Percentiles rank a stretch among this genome's conserved stretches.
phyloP scores from a whole-genome alignment of 2,113 vertebrate genomes.

The Nycticryphes semicollaris region DNA sequence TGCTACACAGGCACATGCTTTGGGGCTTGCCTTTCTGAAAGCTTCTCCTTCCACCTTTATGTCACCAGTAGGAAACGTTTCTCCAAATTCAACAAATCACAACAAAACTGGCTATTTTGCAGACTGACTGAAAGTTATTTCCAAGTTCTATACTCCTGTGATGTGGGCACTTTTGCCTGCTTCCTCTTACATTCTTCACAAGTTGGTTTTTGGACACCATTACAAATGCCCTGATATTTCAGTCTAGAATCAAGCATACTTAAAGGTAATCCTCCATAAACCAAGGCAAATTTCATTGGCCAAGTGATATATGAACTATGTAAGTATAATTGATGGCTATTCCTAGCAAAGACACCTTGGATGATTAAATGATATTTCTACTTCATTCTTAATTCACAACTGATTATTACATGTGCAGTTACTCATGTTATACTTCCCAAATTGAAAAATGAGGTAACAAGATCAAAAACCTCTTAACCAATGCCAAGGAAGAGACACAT shows the following conservation, averaged over 20 bases:
- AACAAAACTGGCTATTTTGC: neutral
- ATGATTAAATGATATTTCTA: slow-evolving; percentile 54
- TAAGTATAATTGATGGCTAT: neutral
- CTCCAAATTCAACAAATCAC: neutral
- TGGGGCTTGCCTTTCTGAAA: neutral
- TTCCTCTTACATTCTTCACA: neutral
- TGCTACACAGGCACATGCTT: neutral
- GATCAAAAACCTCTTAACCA: neutral
- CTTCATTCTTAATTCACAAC: slow-evolving; percentile 53
- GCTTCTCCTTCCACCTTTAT: neutral
- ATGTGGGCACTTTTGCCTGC: neutral
- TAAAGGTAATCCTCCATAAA: neutral
- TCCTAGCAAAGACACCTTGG: slow-evolving; percentile 9
- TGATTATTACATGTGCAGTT: slow-evolving; percentile 45
- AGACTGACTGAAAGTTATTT: neutral
- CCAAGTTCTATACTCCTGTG: neutral
- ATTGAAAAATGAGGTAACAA: slow-evolving; percentile 22
- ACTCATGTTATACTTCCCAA: neutral
- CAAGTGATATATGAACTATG: neutral
- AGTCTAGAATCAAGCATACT: neutral
- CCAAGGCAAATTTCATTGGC: neutral
- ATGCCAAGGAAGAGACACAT: neutral
- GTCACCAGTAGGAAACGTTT: neutral
- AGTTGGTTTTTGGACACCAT: neutral
- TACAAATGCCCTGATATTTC: neutral